Evolutionary conservation across 2,113 vertebrate species (phyloP).

Genomic region (Acrocephalus kingi): DNA sequence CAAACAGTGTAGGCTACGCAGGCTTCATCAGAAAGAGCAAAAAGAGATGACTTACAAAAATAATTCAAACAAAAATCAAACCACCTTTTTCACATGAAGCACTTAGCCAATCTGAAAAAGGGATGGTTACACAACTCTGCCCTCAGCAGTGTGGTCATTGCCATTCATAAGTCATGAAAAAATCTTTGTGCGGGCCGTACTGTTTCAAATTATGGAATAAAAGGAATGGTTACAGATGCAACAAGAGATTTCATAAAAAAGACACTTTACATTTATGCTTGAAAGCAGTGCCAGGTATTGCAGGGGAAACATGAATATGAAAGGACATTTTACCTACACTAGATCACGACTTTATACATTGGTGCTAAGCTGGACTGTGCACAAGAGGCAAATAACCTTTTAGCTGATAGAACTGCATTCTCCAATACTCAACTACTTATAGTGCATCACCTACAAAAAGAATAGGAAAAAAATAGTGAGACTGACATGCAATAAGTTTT

Average conservation of each 20-base stretch:
- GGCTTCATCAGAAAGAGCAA: background rate
- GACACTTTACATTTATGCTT: background rate
- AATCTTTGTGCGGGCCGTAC: background rate
- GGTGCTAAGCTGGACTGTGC: background rate
- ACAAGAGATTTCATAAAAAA: background rate
- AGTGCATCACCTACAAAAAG: background rate
- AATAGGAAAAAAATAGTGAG: constrained; percentile 2
- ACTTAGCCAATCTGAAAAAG: background rate
- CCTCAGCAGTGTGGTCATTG: background rate
- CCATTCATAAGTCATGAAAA: background rate
- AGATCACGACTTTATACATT: background rate
- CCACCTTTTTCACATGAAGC: background rate
- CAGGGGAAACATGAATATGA: background rate
- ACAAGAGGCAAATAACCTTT: background rate
- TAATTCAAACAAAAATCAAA: background rate
- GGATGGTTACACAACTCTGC: background rate
- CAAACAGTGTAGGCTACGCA: background rate
- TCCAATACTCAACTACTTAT: constrained; percentile 24
- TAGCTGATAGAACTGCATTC: background rate
- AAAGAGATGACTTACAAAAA: background rate
- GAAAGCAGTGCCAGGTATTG: background rate
- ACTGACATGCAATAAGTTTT: background rate
- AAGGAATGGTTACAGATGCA: background rate
- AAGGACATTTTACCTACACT: background rate
- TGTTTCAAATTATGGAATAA: background rate